Conservation (phyloP, 1,140 invertebrate genomes). For the Lanistes nyassanus region DNA sequence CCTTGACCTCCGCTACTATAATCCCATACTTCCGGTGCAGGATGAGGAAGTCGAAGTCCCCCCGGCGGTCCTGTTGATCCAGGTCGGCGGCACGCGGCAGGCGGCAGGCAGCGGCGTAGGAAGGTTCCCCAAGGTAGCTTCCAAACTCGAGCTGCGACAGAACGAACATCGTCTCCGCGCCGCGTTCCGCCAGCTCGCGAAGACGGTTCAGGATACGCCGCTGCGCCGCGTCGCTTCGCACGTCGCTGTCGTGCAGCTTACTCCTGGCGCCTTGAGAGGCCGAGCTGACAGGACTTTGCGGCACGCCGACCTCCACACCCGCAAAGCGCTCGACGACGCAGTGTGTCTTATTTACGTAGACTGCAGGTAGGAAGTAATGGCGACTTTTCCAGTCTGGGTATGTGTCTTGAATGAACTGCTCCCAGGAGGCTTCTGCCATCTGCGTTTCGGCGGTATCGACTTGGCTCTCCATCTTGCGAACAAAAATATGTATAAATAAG, state of each 20-base stretch:
- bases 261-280: too few species aligned
- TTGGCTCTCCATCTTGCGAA: too few species aligned
- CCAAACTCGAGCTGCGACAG: neutral
- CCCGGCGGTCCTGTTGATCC: neutral
- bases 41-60: conserved; percentile 21
- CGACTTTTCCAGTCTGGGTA: too few species aligned
- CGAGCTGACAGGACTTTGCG: too few species aligned
- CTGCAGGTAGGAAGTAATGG: too few species aligned
- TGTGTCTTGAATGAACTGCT: too few species aligned
- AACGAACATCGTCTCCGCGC: neutral
- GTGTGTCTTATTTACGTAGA: too few species aligned
- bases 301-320: too few species aligned
- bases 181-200: neutral
- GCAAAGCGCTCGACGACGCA: too few species aligned
- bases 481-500: too few species aligned
- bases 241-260: neutral
- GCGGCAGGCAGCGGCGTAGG: neutral
- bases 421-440: too few species aligned
- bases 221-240: neutral
- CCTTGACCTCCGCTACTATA: conserved; percentile 20
- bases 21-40: conserved; percentile 19
- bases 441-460: too few species aligned
- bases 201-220: neutral
- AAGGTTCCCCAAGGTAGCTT: neutral
- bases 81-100: conserved; percentile 3